A percentile compares a stretch with the other conserved stretches of the same genome.
These are phyloP conservation scores for Halisarca cf. caerulea DNA, from an alignment of 37 sponge, comb jelly and placozoan genomes.

Conservation along the genomic window DNA sequence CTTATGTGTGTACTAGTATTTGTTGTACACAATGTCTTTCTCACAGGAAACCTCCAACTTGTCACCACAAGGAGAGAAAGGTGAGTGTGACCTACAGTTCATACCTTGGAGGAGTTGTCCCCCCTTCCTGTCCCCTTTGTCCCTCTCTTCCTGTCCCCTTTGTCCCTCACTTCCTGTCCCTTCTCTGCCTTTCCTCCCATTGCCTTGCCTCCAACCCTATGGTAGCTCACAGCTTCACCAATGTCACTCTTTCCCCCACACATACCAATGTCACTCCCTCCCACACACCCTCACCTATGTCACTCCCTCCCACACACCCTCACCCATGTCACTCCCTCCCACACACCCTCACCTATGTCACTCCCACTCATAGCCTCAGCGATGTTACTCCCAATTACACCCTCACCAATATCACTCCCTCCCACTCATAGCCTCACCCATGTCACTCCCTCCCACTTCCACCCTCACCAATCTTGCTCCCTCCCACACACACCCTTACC, in stretches of 20 bases:
- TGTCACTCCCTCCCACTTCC: too few relatives aligned
- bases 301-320: not conserved
- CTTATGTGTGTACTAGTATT: not conserved
- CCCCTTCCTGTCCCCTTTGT: not conserved
- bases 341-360: too few relatives aligned
- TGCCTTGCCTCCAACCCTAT: slow-evolving; percentile 1
- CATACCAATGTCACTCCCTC: not conserved
- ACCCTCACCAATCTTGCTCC: too few relatives aligned
- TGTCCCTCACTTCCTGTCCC: slow-evolving; percentile 1
- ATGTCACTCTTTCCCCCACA: not conserved
- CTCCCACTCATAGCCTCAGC: too few relatives aligned
- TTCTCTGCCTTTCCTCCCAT: not conserved
- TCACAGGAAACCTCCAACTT: slow-evolving; percentile 54
- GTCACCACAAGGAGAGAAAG: slow-evolving; percentile 59
- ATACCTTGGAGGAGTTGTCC: too few relatives aligned
- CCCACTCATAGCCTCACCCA: too few relatives aligned
- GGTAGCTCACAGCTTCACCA: not conserved
- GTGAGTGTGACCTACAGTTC: not conserved
- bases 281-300: not conserved
- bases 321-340: too few relatives aligned
- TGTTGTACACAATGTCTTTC: too few relatives aligned
- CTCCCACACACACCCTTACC: too few relatives aligned
- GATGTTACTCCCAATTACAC: too few relatives aligned
- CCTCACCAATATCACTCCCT: too few relatives aligned
- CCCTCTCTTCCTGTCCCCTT: slow-evolving; percentile 22